Base-by-base conservation (phyloP, 35 echinoderm and acorn worm genomes). In the Strongylocentrotus purpuratus region DNA sequence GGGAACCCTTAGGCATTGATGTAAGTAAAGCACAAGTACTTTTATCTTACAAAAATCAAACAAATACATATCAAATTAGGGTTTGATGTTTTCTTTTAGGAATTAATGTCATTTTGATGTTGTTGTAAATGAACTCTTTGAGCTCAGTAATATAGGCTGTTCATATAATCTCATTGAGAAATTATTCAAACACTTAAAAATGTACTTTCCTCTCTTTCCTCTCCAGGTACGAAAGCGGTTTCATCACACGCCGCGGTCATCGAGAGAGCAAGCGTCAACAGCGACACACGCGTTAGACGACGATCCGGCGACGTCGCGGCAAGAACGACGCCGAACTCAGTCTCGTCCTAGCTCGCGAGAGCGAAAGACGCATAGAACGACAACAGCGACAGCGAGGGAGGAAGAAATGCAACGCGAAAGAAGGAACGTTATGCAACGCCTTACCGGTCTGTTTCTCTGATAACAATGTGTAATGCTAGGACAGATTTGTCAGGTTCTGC, bases 1-100 rank as follows among this genome's bases (percentile, higher is more conserved):
- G 87, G 45, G 87, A 89, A 89, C 87, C 87, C n/a, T 46, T 89
- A 46, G 87, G 87, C 20, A 18, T 89, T 45, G 87, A 89, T 89
- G 87, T 89, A 25, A 89, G 87, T 89, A 25, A 59, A 41, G 35
- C 35, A 41, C 35, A 41, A 41, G 35, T n/a, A n/a, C n/a, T n/a
- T n/a, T n/a, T n/a, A n/a, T n/a, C n/a, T n/a, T n/a, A n/a, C n/a
- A n/a, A n/a, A n/a, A n/a, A n/a, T n/a, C n/a, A n/a, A n/a, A n/a
- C n/a, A n/a, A 70, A 41, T 41, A 41, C 35, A 3, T 41, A 41
- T 70, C 35, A 41, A 41, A 41, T 1, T 41, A 3, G 35, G 35
- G 61, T 70, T 55, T 15, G 15, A 12, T 55, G 50, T 12, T 55
- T 70, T 55, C 2, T 55, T 55, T 55, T 15, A 55, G 35, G 35